Evolutionary conservation across 2,113 vertebrate species (phyloP), one percentile per base, ranked within the genome.

Genomic region (Ochotona princeps): DNA sequence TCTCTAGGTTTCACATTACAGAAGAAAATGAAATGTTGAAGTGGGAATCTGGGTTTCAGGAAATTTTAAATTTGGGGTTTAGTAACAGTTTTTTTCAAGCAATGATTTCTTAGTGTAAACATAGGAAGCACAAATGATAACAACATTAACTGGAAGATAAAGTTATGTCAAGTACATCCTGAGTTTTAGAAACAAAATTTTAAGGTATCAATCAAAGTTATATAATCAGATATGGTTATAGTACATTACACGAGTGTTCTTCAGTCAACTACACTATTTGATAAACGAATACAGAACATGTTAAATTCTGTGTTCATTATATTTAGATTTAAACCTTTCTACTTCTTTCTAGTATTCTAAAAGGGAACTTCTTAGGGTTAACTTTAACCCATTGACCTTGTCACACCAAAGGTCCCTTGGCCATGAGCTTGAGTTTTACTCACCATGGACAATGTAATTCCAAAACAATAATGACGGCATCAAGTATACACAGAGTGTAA

Each of bases 261-360:
- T 73, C 7, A 73, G 9, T 54, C 28, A 69, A 61, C 23, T 57
- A 69, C 5, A 3, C 25, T 89, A 73, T 25, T 75, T 61, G 75
- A 72, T 12, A 12, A 87, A 92, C 85, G 9, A 25, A 60, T 3
- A 44, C 0, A 83, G 7, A 65, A 4, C 25, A 57, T 74, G 28
- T 61, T 61, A 69, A 7, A 30, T 73, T 83, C 47, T 23, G 5
- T 14, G 26, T 25, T 17, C 4, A 49, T 78, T 83, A 80, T 69
- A 83, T 80, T 87, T 57, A 95, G 20, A 89, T 65, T 88, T 83
- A 74, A 89, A 65, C 8, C 30, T 83, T 18, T 21, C 60, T n/a
- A 7, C 28, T 84, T 17, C 60, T 25, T 80, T 83, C 57, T 93
- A 21, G 35, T 69, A 84, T 51, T 74, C 38, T 93, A 60, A 32